These are phyloP conservation scores for Sphaerodactylus townsendi DNA, from an alignment of 2,113 vertebrate species.

Conservation along the genomic window DNA sequence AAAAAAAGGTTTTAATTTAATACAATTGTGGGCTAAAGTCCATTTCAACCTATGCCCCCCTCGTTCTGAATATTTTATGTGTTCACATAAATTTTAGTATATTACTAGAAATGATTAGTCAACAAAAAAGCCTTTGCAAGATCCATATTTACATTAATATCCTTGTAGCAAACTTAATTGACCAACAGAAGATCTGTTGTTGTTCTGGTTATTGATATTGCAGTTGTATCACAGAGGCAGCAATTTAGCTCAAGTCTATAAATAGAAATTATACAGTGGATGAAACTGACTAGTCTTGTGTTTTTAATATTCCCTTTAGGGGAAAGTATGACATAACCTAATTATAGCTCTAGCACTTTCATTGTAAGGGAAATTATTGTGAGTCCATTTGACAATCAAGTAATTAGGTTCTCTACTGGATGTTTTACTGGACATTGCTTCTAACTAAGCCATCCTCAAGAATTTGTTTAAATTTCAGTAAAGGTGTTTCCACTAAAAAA, in stretches of 20 bases:
- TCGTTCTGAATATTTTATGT: constrained; percentile 20
- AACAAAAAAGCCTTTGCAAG: constrained; percentile 47
- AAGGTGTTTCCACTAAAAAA: constrained; percentile 27
- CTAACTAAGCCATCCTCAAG: constrained; percentile 67
- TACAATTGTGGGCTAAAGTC: background rate
- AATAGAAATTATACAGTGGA: constrained; percentile 67
- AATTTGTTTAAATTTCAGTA: constrained; percentile 69
- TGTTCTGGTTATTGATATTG: constrained; percentile 61
- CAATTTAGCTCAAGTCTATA: constrained; percentile 68
- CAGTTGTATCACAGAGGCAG: constrained; percentile 58
- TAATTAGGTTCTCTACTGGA: constrained; percentile 74
- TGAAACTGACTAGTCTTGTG: constrained; percentile 59
- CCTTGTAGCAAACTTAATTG: constrained; percentile 60
- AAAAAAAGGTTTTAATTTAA: background rate
- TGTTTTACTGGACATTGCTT: constrained; percentile 60
- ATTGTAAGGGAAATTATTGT: constrained; percentile 70
- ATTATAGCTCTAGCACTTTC: constrained; percentile 72
- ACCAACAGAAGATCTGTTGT: constrained; percentile 51
- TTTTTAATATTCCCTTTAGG: constrained; percentile 73
- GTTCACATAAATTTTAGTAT: constrained; percentile 1
- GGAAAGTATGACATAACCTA: constrained; percentile 73
- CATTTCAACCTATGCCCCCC: background rate
- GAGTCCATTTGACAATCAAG: constrained; percentile 77
- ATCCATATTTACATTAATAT: constrained; percentile 63
- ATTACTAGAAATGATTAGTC: constrained; percentile 51